These are phyloP conservation scores for Megalonaias nervosa DNA, from an alignment of 1,140 invertebrate genomes.

Conservation along the genomic window DNA sequence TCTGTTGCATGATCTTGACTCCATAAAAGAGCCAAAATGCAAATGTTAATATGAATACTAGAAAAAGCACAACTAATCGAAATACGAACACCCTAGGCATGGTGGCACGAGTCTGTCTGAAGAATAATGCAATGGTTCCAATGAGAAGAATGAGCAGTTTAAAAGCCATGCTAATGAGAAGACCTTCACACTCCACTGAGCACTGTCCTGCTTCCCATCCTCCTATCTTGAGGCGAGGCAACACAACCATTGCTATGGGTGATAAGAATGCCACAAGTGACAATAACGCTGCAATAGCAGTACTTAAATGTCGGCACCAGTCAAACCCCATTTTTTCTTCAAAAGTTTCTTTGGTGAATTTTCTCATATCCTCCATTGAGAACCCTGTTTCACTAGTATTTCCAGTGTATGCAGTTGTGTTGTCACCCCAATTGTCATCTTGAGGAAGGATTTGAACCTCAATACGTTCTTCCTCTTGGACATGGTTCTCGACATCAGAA, in stretches of 20 bases:
- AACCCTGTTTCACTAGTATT: conserved; percentile 89
- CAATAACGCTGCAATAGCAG: conserved; percentile 82
- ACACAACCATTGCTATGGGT: conserved; percentile 93
- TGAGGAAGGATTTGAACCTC: conserved; percentile 90
- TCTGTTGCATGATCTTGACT: conserved; percentile 78
- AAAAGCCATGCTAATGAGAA: conserved; percentile 91
- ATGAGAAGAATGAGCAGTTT: conserved; percentile 92
- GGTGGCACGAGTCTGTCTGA: conserved; percentile 77
- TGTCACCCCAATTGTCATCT: conserved; percentile 99
- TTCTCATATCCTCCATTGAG: conserved; percentile 87
- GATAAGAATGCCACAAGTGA: conserved; percentile 90
- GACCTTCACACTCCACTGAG: conserved; percentile 90
- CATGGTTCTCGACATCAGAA: conserved; percentile 52
- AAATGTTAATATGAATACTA: conserved; percentile 94
- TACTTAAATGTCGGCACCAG: conserved; percentile 74
- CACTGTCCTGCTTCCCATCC: conserved; percentile 78
- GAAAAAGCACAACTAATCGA: conserved; percentile 86
- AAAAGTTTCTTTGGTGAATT: conserved; percentile 65
- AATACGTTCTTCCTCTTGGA: conserved; percentile 78
- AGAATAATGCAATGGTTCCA: conserved; percentile 89
- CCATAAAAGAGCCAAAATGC: conserved; percentile 98
- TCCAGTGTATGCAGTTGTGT: conserved; percentile 94
- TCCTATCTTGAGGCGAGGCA: conserved; percentile 78
- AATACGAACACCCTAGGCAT: conserved; percentile 95
- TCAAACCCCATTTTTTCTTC: conserved; percentile 70